phyloP scores from a whole-genome alignment of 2,888 invertebrate genomes.

The Clusia tigrina region DNA sequence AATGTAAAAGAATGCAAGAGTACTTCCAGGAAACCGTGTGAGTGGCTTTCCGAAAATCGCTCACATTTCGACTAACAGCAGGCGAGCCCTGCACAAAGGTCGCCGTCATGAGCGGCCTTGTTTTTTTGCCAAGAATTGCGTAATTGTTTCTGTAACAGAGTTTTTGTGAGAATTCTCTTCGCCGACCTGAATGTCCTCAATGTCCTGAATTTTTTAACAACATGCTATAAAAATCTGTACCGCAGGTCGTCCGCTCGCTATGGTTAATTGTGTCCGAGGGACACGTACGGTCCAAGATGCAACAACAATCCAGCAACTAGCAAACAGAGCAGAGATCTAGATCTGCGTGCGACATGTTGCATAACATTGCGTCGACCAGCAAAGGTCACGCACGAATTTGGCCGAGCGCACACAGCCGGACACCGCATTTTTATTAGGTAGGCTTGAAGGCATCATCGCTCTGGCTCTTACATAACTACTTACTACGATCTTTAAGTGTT shows the following conservation, averaged over 20 bases:
- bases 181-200: constrained; percentile 26
- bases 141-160: constrained; percentile 30
- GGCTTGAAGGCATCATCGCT: neutral
- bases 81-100: too few relatives aligned
- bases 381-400: constrained; percentile 8
- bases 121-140: constrained; percentile 38
- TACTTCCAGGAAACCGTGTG: neutral
- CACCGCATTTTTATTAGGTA: neutral
- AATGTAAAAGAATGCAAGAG: too few relatives aligned
- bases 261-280: neutral
- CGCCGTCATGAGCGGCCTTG: too few relatives aligned
- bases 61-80: too few relatives aligned
- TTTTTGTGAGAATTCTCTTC: neutral
- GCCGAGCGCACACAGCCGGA: constrained; percentile 19
- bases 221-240: constrained; percentile 38
- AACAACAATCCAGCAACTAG: too few relatives aligned
- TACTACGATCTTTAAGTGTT: neutral
- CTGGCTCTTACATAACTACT: too few relatives aligned
- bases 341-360: constrained; percentile 34
- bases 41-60: neutral
- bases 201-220: constrained; percentile 48
- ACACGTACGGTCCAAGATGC: neutral
- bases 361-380: constrained; percentile 48
- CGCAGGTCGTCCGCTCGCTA: constrained; percentile 9
- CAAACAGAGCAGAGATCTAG: neutral